Evolutionary conservation across 1,140 invertebrate species (phyloP).

Genomic region (Lucilia cuprina): DNA sequence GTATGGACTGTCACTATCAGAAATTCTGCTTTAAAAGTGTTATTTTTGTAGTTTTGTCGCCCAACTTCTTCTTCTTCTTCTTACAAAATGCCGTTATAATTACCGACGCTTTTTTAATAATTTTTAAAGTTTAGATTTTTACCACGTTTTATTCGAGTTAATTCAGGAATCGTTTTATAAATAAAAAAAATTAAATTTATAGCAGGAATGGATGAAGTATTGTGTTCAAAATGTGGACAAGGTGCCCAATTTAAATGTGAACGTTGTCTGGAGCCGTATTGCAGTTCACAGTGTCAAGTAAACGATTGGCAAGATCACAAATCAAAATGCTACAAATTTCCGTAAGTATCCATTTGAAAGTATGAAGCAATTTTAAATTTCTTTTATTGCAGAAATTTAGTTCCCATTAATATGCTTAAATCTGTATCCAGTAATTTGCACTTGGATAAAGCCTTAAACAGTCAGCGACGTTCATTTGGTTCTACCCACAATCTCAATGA

Average conservation of each 20-base stretch:
- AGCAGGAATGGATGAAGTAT: not conserved
- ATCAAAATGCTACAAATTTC: conserved; percentile 22
- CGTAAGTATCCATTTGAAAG: conserved; percentile 7
- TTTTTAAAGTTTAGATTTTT: not conserved
- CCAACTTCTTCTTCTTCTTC: too few relatives aligned
- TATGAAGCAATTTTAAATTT: not conserved
- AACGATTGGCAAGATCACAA: conserved; percentile 36
- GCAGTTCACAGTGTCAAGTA: conserved; percentile 31
- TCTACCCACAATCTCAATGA: not conserved
- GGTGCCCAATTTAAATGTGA: conserved; percentile 26
- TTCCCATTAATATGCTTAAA: not conserved
- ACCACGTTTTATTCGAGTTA: not conserved
- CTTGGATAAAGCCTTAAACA: not conserved
- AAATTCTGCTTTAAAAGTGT: too few relatives aligned
- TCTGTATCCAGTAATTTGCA: not conserved
- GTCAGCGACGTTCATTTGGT: not conserved
- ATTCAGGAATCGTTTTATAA: not conserved
- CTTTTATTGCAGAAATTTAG: not conserved
- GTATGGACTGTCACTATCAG: too few relatives aligned
- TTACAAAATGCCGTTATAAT: not conserved
- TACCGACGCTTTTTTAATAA: not conserved
- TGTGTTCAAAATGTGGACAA: conserved; percentile 9
- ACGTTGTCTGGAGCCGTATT: conserved; percentile 31
- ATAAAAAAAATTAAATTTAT: not conserved
- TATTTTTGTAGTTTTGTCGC: too few relatives aligned